These are phyloP conservation scores for Colletes latitarsis DNA, from an alignment of 1,140 invertebrate species.

Conservation along the genomic window DNA sequence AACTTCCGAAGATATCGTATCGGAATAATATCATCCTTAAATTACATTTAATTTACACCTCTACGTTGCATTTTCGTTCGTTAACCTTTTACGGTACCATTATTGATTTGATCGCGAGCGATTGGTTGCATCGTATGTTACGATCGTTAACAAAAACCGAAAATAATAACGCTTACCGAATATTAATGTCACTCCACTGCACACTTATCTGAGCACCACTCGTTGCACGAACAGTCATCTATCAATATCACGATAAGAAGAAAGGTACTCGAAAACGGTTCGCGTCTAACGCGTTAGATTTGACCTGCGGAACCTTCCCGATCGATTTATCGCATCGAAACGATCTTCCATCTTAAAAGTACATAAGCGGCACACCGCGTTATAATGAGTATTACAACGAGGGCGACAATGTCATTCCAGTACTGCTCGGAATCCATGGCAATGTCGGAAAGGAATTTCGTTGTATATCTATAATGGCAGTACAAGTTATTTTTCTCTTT, in stretches of 20 bases:
- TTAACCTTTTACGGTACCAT: not conserved
- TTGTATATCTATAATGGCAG: constrained; percentile 89
- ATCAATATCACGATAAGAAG: not conserved
- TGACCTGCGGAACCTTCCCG: not conserved
- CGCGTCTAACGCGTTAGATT: not conserved
- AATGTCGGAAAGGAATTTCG: constrained; percentile 89
- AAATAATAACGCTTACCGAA: too few species aligned
- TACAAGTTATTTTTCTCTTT: constrained; percentile 79
- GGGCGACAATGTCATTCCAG: constrained; percentile 90
- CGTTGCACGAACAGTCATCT: not conserved
- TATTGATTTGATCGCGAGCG: too few species aligned
- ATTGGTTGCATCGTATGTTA: too few species aligned
- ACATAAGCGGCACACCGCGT: constrained; percentile 89
- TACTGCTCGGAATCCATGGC: constrained; percentile 91
- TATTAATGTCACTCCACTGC: too few species aligned
- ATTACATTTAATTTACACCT: not conserved
- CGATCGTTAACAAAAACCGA: too few species aligned
- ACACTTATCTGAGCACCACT: too few species aligned
- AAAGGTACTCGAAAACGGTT: not conserved
- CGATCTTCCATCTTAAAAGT: constrained; percentile 90
- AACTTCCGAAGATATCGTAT: constrained; percentile 8
- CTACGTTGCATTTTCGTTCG: too few species aligned
- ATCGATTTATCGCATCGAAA: constrained; percentile 83
- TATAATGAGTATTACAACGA: constrained; percentile 86
- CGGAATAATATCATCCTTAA: not conserved